Evolutionary conservation across 2,888 invertebrate genomes (phyloP), one percentile per base, ranked within the genome.

Genomic region (Bombylius discolor): DNA sequence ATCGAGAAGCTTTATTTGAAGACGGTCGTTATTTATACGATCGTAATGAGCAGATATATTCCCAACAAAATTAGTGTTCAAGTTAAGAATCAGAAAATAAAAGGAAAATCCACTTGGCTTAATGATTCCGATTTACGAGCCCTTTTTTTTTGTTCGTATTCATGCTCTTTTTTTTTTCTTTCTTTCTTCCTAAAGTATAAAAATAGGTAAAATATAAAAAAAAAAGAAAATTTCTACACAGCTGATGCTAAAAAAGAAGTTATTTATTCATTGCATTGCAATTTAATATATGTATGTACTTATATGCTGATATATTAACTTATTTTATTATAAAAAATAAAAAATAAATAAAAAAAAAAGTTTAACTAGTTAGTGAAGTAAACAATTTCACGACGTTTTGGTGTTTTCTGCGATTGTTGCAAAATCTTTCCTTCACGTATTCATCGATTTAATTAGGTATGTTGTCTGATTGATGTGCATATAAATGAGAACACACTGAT

Each of bases 381-480:
- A 42, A 42, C 39, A 42, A 42, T 42, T 42, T 42, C 39, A 42
- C 39, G 39, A 53, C 53, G 53, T 53, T 50, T 56, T 53, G 47
- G 46, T 55, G 49, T 56, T 52, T 56, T 33, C 49, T 44, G 52
- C 6, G 13, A 47, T 56, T 45, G 32, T 52, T 56, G 56, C 56
- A 53, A 56, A 56, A 56, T 53, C 14, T 47, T 39, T 56, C 36
- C 46, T 51, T 52, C 52, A 48, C 52, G 51, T 52, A 44, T 48
- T 56, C 54, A 56, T 55, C 53, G 59, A 52, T 50, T 59, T 59
- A 59, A 57, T 59, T 59, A 59, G 52, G 44, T 50, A 45, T 57
- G 53, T 57, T 56, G 47, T 48, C 45, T 56, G 56, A 56, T 56
- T 53, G 53, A 56, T 56, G 53, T 39, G 49, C 42, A 55, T 47